Percentiles rank a stretch among this genome's conserved stretches.
phyloP scores from a whole-genome alignment of 2,797 vertebrate species.

The Sitta carolinensis region DNA sequence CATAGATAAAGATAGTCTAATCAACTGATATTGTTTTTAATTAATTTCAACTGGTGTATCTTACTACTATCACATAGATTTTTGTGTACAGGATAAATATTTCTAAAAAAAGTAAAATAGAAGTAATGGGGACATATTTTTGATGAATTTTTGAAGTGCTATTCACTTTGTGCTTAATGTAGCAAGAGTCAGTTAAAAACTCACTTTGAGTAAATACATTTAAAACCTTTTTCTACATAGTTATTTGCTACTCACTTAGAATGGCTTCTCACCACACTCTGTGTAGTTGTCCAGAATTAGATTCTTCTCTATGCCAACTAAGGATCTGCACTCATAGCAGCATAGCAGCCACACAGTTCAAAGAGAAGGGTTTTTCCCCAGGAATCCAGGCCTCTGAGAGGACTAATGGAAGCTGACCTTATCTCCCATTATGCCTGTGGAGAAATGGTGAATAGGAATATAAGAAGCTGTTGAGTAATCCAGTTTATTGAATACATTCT shows the following conservation, averaged over 20 bases:
- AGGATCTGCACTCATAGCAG: neutral
- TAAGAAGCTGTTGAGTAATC: neutral
- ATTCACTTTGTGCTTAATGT: neutral
- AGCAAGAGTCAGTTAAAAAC: neutral
- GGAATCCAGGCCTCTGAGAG: neutral
- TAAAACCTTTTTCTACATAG: neutral
- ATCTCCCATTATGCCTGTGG: rapidly evolving
- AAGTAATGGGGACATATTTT: neutral
- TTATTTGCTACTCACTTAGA: neutral
- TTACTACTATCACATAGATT: neutral
- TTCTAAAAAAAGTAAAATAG: neutral
- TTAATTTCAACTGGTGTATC: neutral
- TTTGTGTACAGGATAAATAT: neutral
- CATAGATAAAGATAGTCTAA: neutral
- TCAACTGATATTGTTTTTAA: neutral
- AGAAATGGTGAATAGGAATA: rapidly evolving
- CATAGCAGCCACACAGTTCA: neutral
- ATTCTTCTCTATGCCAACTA: neutral
- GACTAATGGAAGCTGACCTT: neutral
- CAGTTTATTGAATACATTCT: neutral
- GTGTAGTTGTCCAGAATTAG: neutral
- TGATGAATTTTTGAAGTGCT: neutral
- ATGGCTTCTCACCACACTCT: neutral
- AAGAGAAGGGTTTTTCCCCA: neutral
- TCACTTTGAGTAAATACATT: neutral